Conservation (phyloP, 2,888 invertebrate species). For the Dasypogon diadema region DNA sequence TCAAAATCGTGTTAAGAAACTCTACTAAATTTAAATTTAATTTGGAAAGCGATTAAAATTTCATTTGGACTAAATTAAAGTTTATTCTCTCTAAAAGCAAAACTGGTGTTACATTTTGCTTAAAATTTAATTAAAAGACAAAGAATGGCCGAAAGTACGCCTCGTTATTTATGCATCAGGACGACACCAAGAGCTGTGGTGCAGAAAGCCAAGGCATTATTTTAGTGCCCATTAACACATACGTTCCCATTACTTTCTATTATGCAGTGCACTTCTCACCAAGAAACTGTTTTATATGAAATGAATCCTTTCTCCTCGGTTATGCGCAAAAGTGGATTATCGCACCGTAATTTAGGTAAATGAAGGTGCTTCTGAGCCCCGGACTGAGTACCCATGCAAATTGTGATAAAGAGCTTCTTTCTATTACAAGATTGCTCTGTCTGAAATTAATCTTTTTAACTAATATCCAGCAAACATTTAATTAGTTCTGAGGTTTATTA, state of each 20-base stretch:
- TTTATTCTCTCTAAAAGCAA: constrained; percentile 11
- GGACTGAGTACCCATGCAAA: constrained; percentile 21
- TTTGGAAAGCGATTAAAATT: constrained; percentile 48
- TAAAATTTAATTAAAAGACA: constrained; percentile 49
- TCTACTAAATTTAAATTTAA: constrained; percentile 45
- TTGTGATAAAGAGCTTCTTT: constrained; percentile 40
- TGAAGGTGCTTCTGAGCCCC: not conserved
- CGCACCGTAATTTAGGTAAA: constrained; percentile 40
- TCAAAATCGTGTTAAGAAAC: constrained; percentile 16
- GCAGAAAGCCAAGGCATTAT: constrained; percentile 39
- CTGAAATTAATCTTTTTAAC: constrained; percentile 40
- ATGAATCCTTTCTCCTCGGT: not conserved
- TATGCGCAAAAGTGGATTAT: constrained; percentile 4
- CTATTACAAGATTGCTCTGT: constrained; percentile 20
- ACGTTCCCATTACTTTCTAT: constrained; percentile 39
- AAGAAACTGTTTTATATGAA: constrained; percentile 27
- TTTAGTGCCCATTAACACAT: constrained; percentile 48
- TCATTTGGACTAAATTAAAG: constrained; percentile 44
- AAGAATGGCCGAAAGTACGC: constrained; percentile 47
- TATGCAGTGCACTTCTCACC: constrained; percentile 35
- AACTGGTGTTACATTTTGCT: constrained; percentile 48
- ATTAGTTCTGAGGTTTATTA: no score
- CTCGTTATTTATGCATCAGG: constrained; percentile 28
- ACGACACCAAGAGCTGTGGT: constrained; percentile 36
- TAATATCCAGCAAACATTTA: not conserved